phyloP scores from a whole-genome alignment of 2,113 vertebrate species.

The Baryphthengus martii region DNA sequence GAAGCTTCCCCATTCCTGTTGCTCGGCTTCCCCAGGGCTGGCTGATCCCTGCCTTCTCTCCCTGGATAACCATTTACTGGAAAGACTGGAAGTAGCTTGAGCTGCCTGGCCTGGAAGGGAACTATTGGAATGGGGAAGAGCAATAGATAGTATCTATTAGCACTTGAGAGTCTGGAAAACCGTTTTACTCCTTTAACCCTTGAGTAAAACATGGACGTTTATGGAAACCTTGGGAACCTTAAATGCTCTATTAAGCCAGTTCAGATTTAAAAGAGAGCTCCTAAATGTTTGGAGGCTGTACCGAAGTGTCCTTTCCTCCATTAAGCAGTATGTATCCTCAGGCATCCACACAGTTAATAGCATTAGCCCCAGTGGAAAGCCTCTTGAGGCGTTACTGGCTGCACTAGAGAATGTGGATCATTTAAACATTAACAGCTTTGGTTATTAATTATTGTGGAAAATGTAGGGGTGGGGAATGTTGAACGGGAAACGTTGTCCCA shows the following conservation, averaged over 20 bases:
- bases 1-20: neutral
- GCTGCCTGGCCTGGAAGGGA: neutral
- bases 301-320: neutral
- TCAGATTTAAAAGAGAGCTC: neutral
- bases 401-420: neutral
- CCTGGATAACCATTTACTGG: neutral
- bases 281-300: neutral
- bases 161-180: neutral
- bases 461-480: neutral
- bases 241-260: neutral
- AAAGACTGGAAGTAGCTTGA: neutral
- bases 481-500: conserved; percentile 8
- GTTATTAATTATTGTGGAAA: conserved; percentile 56
- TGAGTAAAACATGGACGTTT: neutral
- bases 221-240: neutral
- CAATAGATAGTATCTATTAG: neutral
- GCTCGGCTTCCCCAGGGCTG: neutral
- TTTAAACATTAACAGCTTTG: conserved; percentile 43
- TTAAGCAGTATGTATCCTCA: neutral
- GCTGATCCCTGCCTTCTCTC: neutral
- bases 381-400: neutral
- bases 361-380: neutral
- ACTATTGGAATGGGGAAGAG: neutral
- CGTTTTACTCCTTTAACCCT: neutral
- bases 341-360: conserved; percentile 6